Conservation (phyloP, 2,797 vertebrate genomes). For the Crypturellus tataupa region DNA sequence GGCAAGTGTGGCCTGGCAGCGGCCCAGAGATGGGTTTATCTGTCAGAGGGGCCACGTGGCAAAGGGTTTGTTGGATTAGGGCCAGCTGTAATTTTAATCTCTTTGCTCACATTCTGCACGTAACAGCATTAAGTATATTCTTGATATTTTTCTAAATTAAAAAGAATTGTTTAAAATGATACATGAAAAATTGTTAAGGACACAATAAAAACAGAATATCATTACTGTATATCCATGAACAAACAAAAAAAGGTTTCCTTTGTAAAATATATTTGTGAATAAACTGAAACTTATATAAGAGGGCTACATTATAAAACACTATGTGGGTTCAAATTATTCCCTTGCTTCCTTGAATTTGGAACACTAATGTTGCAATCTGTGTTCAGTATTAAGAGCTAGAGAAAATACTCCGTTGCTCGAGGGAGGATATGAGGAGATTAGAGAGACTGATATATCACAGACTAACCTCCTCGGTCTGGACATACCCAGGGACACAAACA, state of each 20-base stretch:
- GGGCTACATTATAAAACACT: conserved; percentile 7
- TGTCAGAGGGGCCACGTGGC: not conserved
- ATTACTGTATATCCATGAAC: not conserved
- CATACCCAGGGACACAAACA: conserved; percentile 28
- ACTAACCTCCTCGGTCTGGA: conserved; percentile 77
- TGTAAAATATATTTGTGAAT: not conserved
- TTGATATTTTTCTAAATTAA: not conserved
- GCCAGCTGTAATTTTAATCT: not conserved
- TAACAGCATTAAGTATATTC: not conserved
- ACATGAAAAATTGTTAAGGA: not conserved
- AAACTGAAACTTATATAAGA: conserved; percentile 37
- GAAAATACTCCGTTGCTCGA: conserved; percentile 64
- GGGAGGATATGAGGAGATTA: conserved; percentile 82
- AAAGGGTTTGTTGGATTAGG: not conserved
- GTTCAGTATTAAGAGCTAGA: conserved; percentile 75
- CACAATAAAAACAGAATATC: not conserved
- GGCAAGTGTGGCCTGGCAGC: not conserved
- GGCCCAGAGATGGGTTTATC: not conserved
- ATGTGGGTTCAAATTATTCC: conserved; percentile 21
- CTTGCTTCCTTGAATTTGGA: not conserved
- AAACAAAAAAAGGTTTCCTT: not conserved
- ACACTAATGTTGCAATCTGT: conserved; percentile 59
- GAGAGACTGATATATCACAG: conserved; percentile 78
- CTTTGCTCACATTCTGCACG: not conserved
- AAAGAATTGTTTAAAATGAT: not conserved